These are phyloP conservation scores for Aurelia coerulea DNA, from an alignment of 30 jellyfish, hydroid and myxozoan genomes.

Conservation along the genomic window DNA sequence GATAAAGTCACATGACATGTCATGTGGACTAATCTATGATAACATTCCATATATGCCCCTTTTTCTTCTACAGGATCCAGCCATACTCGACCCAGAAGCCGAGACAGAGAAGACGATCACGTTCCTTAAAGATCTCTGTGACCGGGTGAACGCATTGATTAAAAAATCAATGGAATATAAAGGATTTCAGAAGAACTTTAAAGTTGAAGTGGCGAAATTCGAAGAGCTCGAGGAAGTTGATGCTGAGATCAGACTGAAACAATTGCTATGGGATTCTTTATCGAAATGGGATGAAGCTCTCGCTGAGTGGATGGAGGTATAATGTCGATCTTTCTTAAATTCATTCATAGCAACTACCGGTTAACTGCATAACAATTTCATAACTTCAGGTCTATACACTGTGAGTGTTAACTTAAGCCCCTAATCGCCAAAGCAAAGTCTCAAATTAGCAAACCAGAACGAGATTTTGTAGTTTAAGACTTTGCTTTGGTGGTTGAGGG, in stretches of 20 bases:
- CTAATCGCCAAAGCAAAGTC: too few relatives aligned
- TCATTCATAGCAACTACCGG: too few relatives aligned
- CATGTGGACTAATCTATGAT: too few relatives aligned
- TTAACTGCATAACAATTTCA: too few relatives aligned
- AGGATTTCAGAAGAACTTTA: slow-evolving; percentile 89
- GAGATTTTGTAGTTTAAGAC: too few relatives aligned
- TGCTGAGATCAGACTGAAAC: slow-evolving; percentile 90
- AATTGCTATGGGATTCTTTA: slow-evolving; percentile 90
- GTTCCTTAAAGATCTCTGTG: slow-evolving; percentile 60
- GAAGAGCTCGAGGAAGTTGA: slow-evolving; percentile 94
- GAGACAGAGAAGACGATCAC: slow-evolving; percentile 61
- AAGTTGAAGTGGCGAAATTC: slow-evolving; percentile 96
- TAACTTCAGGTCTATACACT: too few relatives aligned
- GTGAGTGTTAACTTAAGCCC: too few relatives aligned
- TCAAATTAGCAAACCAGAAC: too few relatives aligned
- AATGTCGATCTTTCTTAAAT: neutral
- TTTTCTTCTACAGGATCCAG: slow-evolving; percentile 73
- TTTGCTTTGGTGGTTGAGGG: too few relatives aligned
- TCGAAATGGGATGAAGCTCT: slow-evolving; percentile 89
- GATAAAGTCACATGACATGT: too few relatives aligned
- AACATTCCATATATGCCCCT: too few relatives aligned
- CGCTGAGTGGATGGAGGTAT: slow-evolving; percentile 87
- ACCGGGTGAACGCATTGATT: slow-evolving; percentile 74
- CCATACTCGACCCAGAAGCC: slow-evolving; percentile 85
- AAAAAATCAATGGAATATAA: slow-evolving; percentile 77